Base-by-base conservation (phyloP, 2,113 vertebrate species). In the Phoxinus phoxinus region DNA sequence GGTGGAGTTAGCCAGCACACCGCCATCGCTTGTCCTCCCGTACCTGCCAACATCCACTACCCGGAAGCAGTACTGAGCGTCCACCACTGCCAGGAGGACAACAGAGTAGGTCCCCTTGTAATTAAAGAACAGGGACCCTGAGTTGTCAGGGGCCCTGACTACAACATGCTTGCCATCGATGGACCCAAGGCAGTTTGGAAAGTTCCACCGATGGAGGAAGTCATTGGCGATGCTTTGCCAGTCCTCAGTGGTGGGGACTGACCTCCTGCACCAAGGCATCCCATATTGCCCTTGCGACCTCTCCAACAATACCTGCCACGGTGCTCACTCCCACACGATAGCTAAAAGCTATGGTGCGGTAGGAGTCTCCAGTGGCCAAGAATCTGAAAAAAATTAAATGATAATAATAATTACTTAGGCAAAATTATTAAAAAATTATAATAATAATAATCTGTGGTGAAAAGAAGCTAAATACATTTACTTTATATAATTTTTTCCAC, bases 81-180 rank as follows among this genome's bases (percentile, higher is more conserved):
- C 69, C 9, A 59, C 67, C 25, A 74, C 82, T 84, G 82, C 71
- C 51, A 84, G 69, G 51, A 75, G 82, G 6, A 74, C 71, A 44
- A 75, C 23, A 0, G 53, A 84, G 17, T 74, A 61, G 13, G 71
- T 84, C 69, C 53, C 71, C 35, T 84, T 75, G 1, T 84, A 77
- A 11, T 77, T 65, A 11, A 51, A 78, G 11, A n/a, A 56, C 67
- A 73, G 21, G 21, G 69, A 72, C 0, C 69, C 69, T 1, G 21
- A 41, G 69, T 44, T 41, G 19, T 72, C 69, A 44, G 69, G 67
- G 69, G 69, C 19, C 69, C 10, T 41, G 21, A 72, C 21, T 2
- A 37, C 65, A 69, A 69, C 30, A 69, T 69, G 65, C 37, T 69
- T 69, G 2, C 32, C 65, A 72, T 44, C 21, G 21, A 72, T 72